Evolutionary conservation across 2,113 vertebrate species (phyloP), one percentile per base, ranked within the genome.

Genomic region (Peucedramus taeniatus): DNA sequence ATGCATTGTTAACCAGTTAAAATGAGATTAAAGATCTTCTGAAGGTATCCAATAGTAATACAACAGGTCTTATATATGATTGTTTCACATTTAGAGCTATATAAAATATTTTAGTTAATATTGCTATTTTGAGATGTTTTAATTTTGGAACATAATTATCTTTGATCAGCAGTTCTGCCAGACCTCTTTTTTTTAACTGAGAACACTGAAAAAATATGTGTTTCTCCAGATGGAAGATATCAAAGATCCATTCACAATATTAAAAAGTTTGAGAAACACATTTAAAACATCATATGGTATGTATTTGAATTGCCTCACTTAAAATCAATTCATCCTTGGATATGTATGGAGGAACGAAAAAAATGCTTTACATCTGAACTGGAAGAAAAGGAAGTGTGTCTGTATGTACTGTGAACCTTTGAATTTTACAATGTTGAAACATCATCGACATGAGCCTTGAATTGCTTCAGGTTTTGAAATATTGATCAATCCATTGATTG

Each of bases 191-290:
- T 79, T 87, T 68, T 19, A 12, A 28, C 23, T 10, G 21, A 77
- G 23, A 68, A 42, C 23, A 74, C 39, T 65, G 20, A 60, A 72
- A 66, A 71, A 79, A 86, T 20, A 30, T 4, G 10, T 68, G 26
- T 54, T 84, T 68, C n/a, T 87, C 74, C 81, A 89, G 50, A 83
- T 50, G 61, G 47, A 39, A 80, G 44, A 83, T 87, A 93, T 51
- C 42, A 92, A 93, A 92, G 39, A 63, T 75, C 40, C 0, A 0
- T 68, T 95, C 74, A 94, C 40, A 82, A 93, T 85, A 89, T 87
- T 72, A 89, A 72, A 83, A 93, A 87, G 18, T 89, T 95, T 89
- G 17, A 82, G 74, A 87, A 91, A 85, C 60, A 75, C 21, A 68
- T 87, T 79, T 89, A 44, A 91, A 94, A 79, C 56, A 71, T 93